Base-by-base conservation (phyloP, 2,888 invertebrate species). In the Drosophila crucigera region DNA sequence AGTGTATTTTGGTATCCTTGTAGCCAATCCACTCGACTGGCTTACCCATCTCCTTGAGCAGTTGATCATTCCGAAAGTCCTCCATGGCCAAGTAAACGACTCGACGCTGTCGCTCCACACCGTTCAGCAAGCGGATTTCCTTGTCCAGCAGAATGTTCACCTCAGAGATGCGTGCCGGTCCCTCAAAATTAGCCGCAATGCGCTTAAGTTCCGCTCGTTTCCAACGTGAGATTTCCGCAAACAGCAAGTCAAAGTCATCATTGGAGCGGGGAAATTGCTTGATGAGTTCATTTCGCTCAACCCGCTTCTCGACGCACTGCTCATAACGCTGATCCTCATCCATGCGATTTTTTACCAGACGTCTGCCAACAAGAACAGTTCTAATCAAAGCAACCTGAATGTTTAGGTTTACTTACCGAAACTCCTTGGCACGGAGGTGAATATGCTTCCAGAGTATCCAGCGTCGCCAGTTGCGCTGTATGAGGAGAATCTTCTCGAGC, bases 11-110 rank as follows among this genome's bases (percentile, higher is more conserved):
- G 71, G 94, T 94, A 28, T 96, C 96, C 88, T 96, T 96, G 83
- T 95, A 95, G 39, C 96, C 96, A 72, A 95, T 95, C 97, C 97
- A 97, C 67, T 95, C 95, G 50, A 97, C 94, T 0, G 98, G 97
- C 78, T 95, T 94, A 5, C 96, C 95, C 89, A 97, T 95, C 82
- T 95, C 94, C 76, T 95, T 95, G 52, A 97, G 94, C 87, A 97
- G 95, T 73, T 94, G 94, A 55, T 95, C 94, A 60, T 95, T 94
- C 78, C 94, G 95, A 65, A 94, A 94, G 77, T 95, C 95, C 76
- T 94, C 94, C 84, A 94, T 94, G 68, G 95, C 95, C 80, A 95
- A 94, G 84, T 93, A 95, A 2, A 96, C 94, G 81, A 95, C 94
- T 2, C 94, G 94, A 74, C 95, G 94, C 76, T 96, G 96, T 52